Base-by-base conservation (phyloP, 2,888 invertebrate genomes). In the Athalia cordata region DNA sequence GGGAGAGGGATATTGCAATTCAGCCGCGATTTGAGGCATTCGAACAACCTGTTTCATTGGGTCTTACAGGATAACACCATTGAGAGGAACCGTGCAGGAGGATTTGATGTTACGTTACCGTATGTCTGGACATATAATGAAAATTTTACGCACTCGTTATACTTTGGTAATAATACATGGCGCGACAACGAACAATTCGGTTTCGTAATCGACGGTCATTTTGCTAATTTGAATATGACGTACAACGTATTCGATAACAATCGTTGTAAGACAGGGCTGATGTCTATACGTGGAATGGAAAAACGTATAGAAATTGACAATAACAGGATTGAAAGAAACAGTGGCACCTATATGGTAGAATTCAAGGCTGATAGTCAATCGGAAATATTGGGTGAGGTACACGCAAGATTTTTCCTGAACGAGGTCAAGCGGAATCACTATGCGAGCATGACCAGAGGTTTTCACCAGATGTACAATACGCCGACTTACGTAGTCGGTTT, bases 41-140 rank as follows among this genome's bases (percentile, higher is more conserved):
- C 99, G 0, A 99, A 99, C 87, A 99, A 99, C 91, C 92, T 99
- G 0, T 99, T 98, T 92, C 98, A 99, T 88, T 99, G 99, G 93
- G 93, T 96, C 47, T 90, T 99, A 68, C 95, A 96, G 88, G 96
- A 97, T 85, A 96, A 96, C 79, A 94, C 95, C 0, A 93, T 99
- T 80, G 96, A 96, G 87, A 93, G 96, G 81, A 99, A 99, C 86
- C 92, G 92, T 79, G 93, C 93, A 47, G 97, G 97, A 9, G 99
- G 99, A 0, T 95, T 99, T 82, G 95, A 96, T 85, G 93, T 99
- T 4, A 93, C 95, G 9, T 91, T 99, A 57, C 99, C 99, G 0
- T 97, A 98, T 84, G 98, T 98, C 0, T 97, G 97, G 97, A 95
- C 97, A 85, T 98, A 97, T 86, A 96, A 97, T 87, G 97, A 97